Evolutionary conservation across 1,140 invertebrate genomes (phyloP).

Genomic region (Brachionus calyciflorus): DNA sequence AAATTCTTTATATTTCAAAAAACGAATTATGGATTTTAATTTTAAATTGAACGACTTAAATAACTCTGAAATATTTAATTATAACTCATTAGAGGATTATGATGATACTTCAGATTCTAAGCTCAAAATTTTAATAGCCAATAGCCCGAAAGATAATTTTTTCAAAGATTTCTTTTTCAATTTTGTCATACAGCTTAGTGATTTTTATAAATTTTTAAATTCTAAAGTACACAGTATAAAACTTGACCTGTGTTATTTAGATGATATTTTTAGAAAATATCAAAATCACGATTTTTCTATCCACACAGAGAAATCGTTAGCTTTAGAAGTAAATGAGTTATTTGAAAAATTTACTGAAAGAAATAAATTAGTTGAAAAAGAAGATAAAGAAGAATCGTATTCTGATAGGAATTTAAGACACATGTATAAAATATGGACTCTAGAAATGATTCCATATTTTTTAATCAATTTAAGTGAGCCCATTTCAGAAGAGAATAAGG

Average conservation of each 20-base stretch:
- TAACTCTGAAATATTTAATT: background rate
- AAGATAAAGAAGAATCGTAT: background rate
- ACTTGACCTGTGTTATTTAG: background rate
- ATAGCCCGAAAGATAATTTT: background rate
- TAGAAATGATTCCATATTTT: conserved; percentile 10
- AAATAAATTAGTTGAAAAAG: background rate
- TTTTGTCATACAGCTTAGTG: background rate
- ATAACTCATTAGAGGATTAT: background rate
- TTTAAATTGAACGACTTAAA: background rate
- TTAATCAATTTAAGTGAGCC: background rate
- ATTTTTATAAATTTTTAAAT: background rate
- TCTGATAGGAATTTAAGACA: background rate
- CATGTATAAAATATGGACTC: conserved; percentile 19
- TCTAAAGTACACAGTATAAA: background rate
- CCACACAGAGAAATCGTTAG: background rate
- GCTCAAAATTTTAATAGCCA: background rate
- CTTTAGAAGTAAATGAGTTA: background rate
- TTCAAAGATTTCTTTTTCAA: background rate
- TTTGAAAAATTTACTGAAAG: background rate
- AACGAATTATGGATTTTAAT: background rate
- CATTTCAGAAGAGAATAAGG: background rate
- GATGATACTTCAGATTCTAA: background rate
- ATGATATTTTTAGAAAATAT: background rate
- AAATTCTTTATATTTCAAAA: conserved; percentile 20
- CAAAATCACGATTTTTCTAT: background rate